These are phyloP conservation scores for Zoanthus sociatus DNA, from an alignment of 92 coral and sea anemone genomes.

Conservation along the genomic window DNA sequence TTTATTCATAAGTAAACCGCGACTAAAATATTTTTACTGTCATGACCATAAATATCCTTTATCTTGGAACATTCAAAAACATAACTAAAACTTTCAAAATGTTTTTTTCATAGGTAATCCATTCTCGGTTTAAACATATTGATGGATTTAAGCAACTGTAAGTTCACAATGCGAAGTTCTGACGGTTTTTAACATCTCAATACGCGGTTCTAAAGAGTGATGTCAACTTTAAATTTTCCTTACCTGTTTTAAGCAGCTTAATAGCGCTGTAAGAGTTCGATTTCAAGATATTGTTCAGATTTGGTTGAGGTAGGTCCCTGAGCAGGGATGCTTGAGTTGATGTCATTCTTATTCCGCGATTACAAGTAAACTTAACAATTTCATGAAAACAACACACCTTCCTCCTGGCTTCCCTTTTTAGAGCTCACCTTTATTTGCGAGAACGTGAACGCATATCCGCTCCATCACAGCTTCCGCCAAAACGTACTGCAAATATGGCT, in stretches of 20 bases:
- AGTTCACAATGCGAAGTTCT: not conserved
- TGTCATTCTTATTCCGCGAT: slow-evolving; percentile 32
- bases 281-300: slow-evolving; percentile 82
- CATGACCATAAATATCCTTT: too few species aligned
- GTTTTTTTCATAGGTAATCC: too few species aligned
- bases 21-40: too few species aligned
- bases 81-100: too few species aligned
- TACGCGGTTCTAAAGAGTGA: not conserved
- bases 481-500: slow-evolving; percentile 46
- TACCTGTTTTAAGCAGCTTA: slow-evolving; percentile 92
- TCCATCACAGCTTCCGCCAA: slow-evolving; percentile 33
- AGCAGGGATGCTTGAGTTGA: slow-evolving; percentile 56
- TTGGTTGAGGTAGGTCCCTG: slow-evolving; percentile 83
- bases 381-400: slow-evolving; percentile 37
- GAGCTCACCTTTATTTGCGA: slow-evolving; percentile 29
- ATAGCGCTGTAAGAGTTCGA: slow-evolving; percentile 78
- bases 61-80: too few species aligned
- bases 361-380: not conserved
- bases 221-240: not conserved
- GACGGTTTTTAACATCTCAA: not conserved
- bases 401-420: not conserved
- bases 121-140: too few species aligned
- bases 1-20: too few species aligned
- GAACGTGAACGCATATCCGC: slow-evolving; percentile 62
- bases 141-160: too few species aligned